Evolutionary conservation across 2,888 invertebrate genomes (phyloP).

Genomic region (Nasonovia ribisnigri): DNA sequence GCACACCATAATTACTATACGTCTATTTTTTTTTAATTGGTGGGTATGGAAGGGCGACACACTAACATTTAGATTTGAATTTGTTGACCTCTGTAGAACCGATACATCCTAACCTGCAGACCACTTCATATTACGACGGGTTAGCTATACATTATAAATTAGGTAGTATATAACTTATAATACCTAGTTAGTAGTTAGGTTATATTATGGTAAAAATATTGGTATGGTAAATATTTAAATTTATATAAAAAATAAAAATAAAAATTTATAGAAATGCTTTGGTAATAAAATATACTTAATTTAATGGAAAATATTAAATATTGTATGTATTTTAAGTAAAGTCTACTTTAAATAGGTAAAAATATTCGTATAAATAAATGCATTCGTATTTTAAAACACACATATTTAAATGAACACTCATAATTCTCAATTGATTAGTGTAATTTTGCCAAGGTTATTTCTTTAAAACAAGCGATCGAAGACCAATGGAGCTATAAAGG

Average conservation of each 20-base stretch:
- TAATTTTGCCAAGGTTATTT: conserved; percentile 70
- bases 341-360: neutral
- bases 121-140: no score
- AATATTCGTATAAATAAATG: neutral
- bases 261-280: neutral
- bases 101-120: no score
- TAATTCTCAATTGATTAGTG: neutral
- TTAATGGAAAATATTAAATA: neutral
- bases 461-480: conserved; percentile 73
- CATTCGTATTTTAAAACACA: neutral
- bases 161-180: no score
- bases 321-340: no score
- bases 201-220: neutral
- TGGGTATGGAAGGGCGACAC: no score
- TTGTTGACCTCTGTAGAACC: no score
- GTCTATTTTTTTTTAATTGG: neutral
- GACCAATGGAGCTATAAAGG: conserved; percentile 73
- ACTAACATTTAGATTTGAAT: no score
- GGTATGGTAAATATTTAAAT: neutral
- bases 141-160: no score
- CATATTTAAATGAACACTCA: neutral
- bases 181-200: no score
- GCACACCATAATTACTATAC: neutral
- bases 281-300: neutral
- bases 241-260: neutral